Conservation (phyloP, 2,113 vertebrate species). For the Dryoscopus gambensis region DNA sequence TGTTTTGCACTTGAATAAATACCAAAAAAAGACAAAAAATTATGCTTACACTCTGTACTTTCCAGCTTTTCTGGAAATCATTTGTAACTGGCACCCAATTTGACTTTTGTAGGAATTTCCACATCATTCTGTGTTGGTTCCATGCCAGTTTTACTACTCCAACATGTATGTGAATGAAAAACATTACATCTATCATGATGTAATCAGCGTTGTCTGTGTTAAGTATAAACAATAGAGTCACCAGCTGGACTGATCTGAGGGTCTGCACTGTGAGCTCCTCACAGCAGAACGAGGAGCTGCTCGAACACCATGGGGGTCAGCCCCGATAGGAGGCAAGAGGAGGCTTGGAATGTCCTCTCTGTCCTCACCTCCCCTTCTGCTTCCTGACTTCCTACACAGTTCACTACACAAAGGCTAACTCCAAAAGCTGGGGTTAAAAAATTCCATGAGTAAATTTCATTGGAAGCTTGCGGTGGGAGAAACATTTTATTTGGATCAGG, state of each 20-base stretch:
- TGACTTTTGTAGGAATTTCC: constrained; percentile 47
- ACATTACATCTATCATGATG: neutral
- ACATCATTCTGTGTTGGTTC: neutral
- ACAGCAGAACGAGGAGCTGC: neutral
- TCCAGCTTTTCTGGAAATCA: constrained; percentile 50
- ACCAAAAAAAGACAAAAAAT: constrained; percentile 18
- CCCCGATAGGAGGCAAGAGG: neutral
- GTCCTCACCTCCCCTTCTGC: neutral
- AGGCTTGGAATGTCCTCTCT: neutral
- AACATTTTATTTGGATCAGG: constrained; percentile 1
- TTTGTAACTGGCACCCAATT: constrained; percentile 31
- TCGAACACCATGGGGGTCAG: neutral
- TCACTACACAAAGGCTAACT: neutral
- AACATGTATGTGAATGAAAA: neutral
- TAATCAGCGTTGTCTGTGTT: neutral
- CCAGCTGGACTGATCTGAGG: neutral
- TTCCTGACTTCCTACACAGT: neutral
- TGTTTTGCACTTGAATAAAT: constrained; percentile 48
- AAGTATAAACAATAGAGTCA: neutral
- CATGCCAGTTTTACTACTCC: neutral
- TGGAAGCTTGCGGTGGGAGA: neutral
- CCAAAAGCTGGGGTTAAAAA: neutral
- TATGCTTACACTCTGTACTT: neutral
- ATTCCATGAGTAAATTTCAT: neutral
- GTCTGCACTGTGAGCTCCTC: neutral